These are phyloP conservation scores for Pammene aurita DNA, from an alignment of 2,888 invertebrate species.

Conservation along the genomic window DNA sequence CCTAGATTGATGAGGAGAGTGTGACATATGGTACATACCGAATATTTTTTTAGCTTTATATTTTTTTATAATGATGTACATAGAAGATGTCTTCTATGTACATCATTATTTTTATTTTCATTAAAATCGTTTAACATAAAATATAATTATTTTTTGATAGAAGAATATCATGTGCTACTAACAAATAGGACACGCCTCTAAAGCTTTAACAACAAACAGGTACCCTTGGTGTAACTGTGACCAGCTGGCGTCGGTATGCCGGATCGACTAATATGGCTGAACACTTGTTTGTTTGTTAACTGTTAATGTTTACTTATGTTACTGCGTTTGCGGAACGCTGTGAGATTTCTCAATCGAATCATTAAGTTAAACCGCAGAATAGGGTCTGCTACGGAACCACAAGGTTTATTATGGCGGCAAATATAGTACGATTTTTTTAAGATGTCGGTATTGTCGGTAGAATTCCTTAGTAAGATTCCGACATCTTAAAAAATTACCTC, in stretches of 20 bases:
- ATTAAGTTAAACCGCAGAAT: background rate
- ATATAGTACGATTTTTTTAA: too few relatives aligned
- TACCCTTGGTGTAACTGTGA: conserved; percentile 17
- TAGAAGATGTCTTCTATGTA: too few relatives aligned
- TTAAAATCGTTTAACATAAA: too few relatives aligned
- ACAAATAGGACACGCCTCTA: conserved; percentile 13
- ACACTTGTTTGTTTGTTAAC: conserved; percentile 39
- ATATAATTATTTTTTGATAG: background rate
- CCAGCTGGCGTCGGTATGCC: conserved; percentile 36
- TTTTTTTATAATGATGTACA: too few relatives aligned
- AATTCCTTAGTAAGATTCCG: too few relatives aligned
- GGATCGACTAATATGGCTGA: conserved; percentile 34
- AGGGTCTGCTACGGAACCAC: background rate
- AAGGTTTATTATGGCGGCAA: background rate
- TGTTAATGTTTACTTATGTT: conserved; percentile 25
- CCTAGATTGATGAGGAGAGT: too few relatives aligned
- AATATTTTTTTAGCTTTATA: too few relatives aligned
- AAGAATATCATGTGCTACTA: background rate
- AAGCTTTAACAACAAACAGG: conserved; percentile 18
- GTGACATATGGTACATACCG: too few relatives aligned
- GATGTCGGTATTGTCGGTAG: too few relatives aligned
- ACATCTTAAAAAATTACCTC: too few relatives aligned
- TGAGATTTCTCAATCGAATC: conserved; percentile 11
- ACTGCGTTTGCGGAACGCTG: conserved; percentile 7
- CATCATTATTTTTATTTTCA: too few relatives aligned